Conservation (phyloP, 2,113 vertebrate genomes). For the Hiodon alosoides region DNA sequence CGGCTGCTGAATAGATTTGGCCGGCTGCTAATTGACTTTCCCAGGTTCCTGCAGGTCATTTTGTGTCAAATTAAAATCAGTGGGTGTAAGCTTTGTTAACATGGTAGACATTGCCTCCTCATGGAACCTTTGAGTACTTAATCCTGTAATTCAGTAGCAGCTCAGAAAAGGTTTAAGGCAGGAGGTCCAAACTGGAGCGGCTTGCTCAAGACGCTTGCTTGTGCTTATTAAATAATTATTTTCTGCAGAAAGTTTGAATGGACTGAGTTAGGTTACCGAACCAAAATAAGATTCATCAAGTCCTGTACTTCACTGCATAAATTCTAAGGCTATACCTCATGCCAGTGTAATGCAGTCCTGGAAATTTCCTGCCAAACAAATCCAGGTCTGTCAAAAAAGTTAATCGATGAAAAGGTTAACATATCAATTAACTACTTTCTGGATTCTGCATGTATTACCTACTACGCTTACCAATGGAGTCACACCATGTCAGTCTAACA, state of each 20-base stretch:
- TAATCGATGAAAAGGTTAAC: neutral
- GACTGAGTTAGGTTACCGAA: neutral
- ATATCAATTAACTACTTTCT: too few species aligned
- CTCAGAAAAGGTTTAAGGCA: neutral
- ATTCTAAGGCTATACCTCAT: neutral
- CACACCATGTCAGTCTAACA: too few species aligned
- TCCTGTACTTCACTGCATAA: neutral
- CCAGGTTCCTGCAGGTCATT: neutral
- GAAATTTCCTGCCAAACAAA: neutral
- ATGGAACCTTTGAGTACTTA: neutral
- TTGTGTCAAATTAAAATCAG: neutral
- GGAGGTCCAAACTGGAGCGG: neutral
- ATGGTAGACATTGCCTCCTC: constrained; percentile 9
- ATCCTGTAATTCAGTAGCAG: neutral
- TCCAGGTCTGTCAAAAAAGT: neutral
- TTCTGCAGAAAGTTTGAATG: neutral
- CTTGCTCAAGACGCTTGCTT: neutral
- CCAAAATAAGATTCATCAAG: neutral
- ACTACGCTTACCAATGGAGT: too few species aligned
- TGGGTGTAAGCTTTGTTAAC: constrained; percentile 7
- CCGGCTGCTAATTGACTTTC: neutral
- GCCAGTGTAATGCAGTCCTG: too few species aligned
- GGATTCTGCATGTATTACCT: too few species aligned
- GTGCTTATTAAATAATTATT: neutral
- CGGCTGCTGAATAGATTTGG: neutral